phyloP scores from a whole-genome alignment of 2,113 vertebrate genomes.

The Channa maculata region DNA sequence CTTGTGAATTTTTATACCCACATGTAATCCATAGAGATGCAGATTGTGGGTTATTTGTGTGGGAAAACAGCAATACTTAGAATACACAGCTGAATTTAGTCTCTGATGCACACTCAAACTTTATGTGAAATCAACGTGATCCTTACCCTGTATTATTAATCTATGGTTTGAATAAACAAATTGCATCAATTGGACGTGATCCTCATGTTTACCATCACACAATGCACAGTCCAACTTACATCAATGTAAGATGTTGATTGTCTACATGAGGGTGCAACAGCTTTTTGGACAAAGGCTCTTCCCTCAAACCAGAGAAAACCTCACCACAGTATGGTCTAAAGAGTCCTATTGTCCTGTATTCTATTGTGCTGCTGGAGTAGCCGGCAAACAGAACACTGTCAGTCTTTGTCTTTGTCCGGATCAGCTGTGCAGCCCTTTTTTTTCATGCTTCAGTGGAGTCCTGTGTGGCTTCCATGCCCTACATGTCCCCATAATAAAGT shows the following conservation, averaged over 20 bases:
- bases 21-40: slow-evolving; percentile 9
- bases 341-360: slow-evolving; percentile 79
- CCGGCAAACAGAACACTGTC: slow-evolving; percentile 81
- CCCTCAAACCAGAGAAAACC: slow-evolving; percentile 73
- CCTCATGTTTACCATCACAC: slow-evolving; percentile 43
- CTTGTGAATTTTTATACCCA: slow-evolving; percentile 39
- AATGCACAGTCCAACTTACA: slow-evolving; percentile 52
- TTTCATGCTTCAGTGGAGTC: slow-evolving; percentile 59
- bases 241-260: slow-evolving; percentile 73
- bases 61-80: slow-evolving; percentile 1
- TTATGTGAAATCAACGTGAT: slow-evolving; percentile 28
- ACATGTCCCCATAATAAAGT: slow-evolving; percentile 72
- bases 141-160: slow-evolving; percentile 5
- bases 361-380: slow-evolving; percentile 81
- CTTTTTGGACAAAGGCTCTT: slow-evolving; percentile 76
- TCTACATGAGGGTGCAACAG: slow-evolving; percentile 67
- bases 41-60: slow-evolving; percentile 20
- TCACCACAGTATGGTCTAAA: slow-evolving; percentile 73
- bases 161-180: slow-evolving; percentile 13
- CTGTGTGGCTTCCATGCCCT: slow-evolving; percentile 73
- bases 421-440: slow-evolving; percentile 70
- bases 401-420: slow-evolving; percentile 77
- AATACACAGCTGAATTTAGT: background rate
- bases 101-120: slow-evolving; percentile 2
- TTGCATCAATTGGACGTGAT: slow-evolving; percentile 37